These are phyloP conservation scores for Agriopis aurantiaria DNA, from an alignment of 2,888 invertebrate species.

Conservation along the genomic window DNA sequence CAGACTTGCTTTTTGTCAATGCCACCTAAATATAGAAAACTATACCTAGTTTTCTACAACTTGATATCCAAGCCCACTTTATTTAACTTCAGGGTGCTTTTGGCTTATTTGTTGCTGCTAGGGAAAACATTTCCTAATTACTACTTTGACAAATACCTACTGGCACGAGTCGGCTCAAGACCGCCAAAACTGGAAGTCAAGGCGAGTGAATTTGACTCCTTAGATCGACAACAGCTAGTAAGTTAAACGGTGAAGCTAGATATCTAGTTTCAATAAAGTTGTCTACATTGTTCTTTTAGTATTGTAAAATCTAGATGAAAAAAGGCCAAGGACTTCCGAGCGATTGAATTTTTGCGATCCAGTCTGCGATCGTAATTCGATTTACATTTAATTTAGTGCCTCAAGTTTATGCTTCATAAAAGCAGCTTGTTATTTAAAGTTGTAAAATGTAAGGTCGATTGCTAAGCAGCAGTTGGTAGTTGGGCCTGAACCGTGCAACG, in stretches of 20 bases:
- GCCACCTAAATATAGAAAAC: slow-evolving; percentile 28
- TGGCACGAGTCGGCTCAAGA: too few species aligned
- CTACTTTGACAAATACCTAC: too few species aligned
- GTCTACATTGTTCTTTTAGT: background rate
- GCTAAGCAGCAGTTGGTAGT: slow-evolving; percentile 42
- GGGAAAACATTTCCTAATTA: background rate
- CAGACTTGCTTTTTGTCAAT: slow-evolving; percentile 20
- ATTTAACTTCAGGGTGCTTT: background rate
- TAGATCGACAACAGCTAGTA: too few species aligned
- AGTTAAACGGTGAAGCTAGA: too few species aligned
- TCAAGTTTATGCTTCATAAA: slow-evolving; percentile 51
- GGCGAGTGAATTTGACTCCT: too few species aligned
- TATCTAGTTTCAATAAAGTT: background rate
- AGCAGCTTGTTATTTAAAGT: slow-evolving; percentile 51
- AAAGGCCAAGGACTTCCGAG: slow-evolving; percentile 24
- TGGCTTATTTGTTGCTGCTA: background rate
- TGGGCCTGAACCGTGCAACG: slow-evolving; percentile 38
- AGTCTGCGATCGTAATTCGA: slow-evolving; percentile 32
- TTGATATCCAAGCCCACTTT: background rate
- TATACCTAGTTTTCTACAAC: background rate
- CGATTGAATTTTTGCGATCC: slow-evolving; percentile 27
- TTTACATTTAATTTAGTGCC: slow-evolving; percentile 41
- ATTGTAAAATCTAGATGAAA: background rate
- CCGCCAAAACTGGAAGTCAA: too few species aligned
- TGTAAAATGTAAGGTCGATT: slow-evolving; percentile 55